Conservation (phyloP, 2,888 invertebrate genomes). For the Anoplius nigerrimus region DNA sequence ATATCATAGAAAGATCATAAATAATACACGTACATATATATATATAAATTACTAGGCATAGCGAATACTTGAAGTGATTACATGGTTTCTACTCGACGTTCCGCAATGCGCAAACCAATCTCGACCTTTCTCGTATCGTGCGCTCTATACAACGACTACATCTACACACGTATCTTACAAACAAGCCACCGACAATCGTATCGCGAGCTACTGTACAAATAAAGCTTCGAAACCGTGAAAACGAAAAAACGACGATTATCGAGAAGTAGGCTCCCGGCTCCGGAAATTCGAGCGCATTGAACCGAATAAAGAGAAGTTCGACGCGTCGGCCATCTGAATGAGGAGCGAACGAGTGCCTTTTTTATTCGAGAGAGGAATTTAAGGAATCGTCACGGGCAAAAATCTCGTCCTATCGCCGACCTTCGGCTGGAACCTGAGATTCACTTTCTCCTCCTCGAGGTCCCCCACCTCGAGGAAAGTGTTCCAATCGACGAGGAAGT, state of each 20-base stretch:
- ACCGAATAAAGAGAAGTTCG: background rate
- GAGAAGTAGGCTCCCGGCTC: background rate
- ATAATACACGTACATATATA: constrained; percentile 19
- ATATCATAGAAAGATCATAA: constrained; percentile 34
- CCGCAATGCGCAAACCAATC: background rate
- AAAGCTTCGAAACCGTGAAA: constrained; percentile 1
- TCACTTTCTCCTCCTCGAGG: constrained; percentile 84
- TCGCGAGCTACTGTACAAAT: background rate
- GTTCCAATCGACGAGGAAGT: constrained; percentile 91
- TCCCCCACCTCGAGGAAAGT: constrained; percentile 89
- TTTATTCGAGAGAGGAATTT: no score
- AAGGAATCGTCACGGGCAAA: constrained; percentile 84
- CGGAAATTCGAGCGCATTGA: background rate
- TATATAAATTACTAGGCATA: constrained; percentile 20
- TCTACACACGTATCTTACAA: background rate
- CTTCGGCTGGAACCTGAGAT: constrained; percentile 87
- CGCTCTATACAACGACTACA: no score
- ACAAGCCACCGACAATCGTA: background rate
- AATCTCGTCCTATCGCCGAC: constrained; percentile 88
- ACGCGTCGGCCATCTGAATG: background rate
- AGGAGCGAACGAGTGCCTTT: background rate
- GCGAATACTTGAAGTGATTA: background rate
- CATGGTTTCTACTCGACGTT: constrained; percentile 4
- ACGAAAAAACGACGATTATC: background rate
- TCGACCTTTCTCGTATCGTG: background rate